These are phyloP conservation scores for Drosophila varians DNA, from an alignment of 1,140 invertebrate species.

Conservation along the genomic window DNA sequence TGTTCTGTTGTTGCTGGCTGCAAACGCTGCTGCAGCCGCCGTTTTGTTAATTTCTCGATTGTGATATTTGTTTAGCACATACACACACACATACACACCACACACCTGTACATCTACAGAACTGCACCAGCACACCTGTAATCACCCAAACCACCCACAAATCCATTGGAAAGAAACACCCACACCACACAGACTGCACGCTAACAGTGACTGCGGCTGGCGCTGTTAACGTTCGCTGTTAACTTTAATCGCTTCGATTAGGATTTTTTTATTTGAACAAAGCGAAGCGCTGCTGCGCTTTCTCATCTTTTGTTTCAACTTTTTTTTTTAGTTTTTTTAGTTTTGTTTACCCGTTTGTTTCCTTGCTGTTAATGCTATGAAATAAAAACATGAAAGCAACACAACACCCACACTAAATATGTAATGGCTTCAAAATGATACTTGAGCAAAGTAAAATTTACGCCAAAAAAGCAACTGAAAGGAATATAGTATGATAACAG, in stretches of 20 bases:
- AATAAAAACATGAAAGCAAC: conserved; percentile 47
- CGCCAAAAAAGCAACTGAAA: conserved; percentile 23
- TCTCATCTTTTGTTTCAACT: conserved; percentile 30
- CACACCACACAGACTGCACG: conserved; percentile 57
- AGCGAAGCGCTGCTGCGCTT: conserved; percentile 56
- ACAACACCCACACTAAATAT: conserved; percentile 9
- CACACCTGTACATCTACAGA: background rate
- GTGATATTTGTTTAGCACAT: conserved; percentile 75
- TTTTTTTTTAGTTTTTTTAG: conserved; percentile 23
- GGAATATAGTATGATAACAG: conserved; percentile 1
- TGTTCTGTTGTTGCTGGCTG: conserved; percentile 40
- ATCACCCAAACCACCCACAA: conserved; percentile 7
- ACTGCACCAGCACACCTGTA: conserved; percentile 22
- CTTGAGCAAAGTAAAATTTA: conserved; percentile 72
- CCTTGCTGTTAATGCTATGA: conserved; percentile 59
- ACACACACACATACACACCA: conserved; percentile 29
- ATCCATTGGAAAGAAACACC: background rate
- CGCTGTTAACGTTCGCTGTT: conserved; percentile 55
- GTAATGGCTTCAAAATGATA: conserved; percentile 65
- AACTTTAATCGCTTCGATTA: too few species aligned
- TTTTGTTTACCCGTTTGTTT: conserved; percentile 58
- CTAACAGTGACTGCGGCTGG: conserved; percentile 68
- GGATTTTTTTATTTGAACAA: too few species aligned
- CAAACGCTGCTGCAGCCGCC: conserved; percentile 66
- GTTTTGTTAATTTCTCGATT: conserved; percentile 82